These are phyloP conservation scores for Patella pellucida DNA, from an alignment of 2,888 invertebrate genomes.

Conservation along the genomic window DNA sequence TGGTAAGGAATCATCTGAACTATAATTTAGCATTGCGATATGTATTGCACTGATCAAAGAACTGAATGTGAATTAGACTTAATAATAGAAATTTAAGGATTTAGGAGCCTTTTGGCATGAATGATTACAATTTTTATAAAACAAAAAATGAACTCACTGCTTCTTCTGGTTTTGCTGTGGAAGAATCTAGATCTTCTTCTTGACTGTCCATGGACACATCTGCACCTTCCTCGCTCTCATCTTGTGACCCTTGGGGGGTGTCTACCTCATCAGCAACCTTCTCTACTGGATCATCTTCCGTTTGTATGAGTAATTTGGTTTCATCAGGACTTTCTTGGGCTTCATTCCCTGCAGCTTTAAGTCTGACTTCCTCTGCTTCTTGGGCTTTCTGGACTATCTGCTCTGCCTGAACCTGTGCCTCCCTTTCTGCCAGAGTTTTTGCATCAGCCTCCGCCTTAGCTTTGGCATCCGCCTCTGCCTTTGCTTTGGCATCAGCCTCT, in stretches of 20 bases:
- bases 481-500: neutral
- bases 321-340: too few species aligned
- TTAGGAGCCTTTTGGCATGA: neutral
- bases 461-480: neutral
- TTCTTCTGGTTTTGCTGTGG: neutral
- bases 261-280: too few species aligned
- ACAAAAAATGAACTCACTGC: neutral
- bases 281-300: too few species aligned
- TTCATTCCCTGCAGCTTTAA: too few species aligned
- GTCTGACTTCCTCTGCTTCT: neutral
- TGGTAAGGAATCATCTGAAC: too few species aligned
- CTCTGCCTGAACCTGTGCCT: neutral
- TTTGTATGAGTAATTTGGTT: too few species aligned
- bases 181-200: neutral
- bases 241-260: neutral
- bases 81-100: neutral
- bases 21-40: neutral
- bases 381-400: neutral
- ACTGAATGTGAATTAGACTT: neutral
- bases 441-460: neutral
- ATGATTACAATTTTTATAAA: neutral
- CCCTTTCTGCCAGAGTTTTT: neutral
- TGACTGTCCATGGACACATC: conserved; percentile 4
- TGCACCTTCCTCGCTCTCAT: neutral
- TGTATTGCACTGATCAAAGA: neutral